phyloP scores from a whole-genome alignment of 1,140 invertebrate genomes.

The Chironomus striatipennis region DNA sequence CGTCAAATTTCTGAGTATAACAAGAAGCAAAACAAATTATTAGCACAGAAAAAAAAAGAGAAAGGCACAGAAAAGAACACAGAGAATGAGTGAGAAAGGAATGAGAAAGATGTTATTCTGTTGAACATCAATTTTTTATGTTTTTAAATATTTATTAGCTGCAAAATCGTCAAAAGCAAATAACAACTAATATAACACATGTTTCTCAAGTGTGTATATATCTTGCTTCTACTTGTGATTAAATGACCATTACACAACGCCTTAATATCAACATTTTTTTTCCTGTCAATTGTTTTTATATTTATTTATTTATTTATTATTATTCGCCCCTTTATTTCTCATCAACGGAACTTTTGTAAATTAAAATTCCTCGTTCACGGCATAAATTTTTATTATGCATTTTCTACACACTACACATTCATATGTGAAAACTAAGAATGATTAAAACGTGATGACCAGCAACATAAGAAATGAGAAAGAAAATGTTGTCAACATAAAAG shows the following conservation, averaged over 20 bases:
- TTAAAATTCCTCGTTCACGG: constrained; percentile 4
- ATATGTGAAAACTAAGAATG: not conserved
- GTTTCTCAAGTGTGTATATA: constrained; percentile 12
- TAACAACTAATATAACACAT: constrained; percentile 9
- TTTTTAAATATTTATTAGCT: constrained; percentile 15
- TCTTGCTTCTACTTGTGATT: not conserved
- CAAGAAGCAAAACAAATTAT: constrained; percentile 5
- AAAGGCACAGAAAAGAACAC: not conserved
- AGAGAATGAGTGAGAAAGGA: not conserved
- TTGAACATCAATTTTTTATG: constrained; percentile 14
- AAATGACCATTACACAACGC: not conserved
- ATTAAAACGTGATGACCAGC: constrained; percentile 1
- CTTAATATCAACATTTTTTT: not conserved
- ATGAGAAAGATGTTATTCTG: constrained; percentile 13
- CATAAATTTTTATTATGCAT: not conserved
- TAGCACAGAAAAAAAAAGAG: not conserved
- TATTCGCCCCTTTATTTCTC: no score
- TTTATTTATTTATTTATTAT: no score
- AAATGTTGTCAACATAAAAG: not conserved
- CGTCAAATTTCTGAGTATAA: not conserved
- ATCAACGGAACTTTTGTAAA: not conserved
- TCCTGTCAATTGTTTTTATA: not conserved
- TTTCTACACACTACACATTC: not conserved
- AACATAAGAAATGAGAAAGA: not conserved
- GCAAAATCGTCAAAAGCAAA: not conserved